Conservation (phyloP, 35 echinoderm and acorn worm genomes). For the Amphiura filiformis region DNA sequence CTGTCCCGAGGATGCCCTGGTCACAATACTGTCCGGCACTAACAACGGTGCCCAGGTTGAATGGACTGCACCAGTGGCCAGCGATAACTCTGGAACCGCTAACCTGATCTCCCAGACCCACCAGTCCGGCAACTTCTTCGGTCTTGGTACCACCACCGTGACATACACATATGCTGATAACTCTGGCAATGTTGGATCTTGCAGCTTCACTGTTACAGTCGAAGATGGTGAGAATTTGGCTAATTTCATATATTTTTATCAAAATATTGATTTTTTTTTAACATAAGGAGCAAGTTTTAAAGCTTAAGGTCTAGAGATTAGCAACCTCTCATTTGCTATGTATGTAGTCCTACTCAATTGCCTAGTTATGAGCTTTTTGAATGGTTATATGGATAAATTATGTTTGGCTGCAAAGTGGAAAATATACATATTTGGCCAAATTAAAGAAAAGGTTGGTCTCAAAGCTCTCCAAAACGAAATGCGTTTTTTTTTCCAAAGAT, state of each 20-base stretch:
- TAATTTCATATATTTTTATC: neutral
- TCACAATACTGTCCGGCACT: neutral
- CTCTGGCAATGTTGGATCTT: constrained; percentile 15
- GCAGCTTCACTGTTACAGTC: constrained; percentile 28
- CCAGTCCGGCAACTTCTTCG: constrained; percentile 2
- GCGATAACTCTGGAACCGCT: constrained; percentile 54
- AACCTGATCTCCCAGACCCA: constrained; percentile 3
- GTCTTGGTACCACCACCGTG: neutral
- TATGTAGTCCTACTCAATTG: too few relatives aligned
- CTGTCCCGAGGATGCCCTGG: neutral
- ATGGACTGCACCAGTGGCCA: constrained; percentile 42
- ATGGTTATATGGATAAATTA: too few relatives aligned
- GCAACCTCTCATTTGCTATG: too few relatives aligned
- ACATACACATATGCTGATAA: constrained; percentile 22
- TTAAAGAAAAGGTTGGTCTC: too few relatives aligned
- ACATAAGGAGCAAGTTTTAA: too few relatives aligned
- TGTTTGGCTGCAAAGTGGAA: too few relatives aligned
- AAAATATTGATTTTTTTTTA: neutral
- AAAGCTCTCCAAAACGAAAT: too few relatives aligned
- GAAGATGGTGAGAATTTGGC: constrained; percentile 3
- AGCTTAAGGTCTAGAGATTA: too few relatives aligned
- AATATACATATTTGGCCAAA: too few relatives aligned
- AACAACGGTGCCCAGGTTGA: neutral
- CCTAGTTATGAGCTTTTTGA: too few relatives aligned
- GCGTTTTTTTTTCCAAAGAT: too few relatives aligned